A percentile compares a stretch with the other conserved stretches of the same genome.
Evolutionary conservation across 1,140 invertebrate species (phyloP).

Genomic region (Bombus haemorrhoidalis): DNA sequence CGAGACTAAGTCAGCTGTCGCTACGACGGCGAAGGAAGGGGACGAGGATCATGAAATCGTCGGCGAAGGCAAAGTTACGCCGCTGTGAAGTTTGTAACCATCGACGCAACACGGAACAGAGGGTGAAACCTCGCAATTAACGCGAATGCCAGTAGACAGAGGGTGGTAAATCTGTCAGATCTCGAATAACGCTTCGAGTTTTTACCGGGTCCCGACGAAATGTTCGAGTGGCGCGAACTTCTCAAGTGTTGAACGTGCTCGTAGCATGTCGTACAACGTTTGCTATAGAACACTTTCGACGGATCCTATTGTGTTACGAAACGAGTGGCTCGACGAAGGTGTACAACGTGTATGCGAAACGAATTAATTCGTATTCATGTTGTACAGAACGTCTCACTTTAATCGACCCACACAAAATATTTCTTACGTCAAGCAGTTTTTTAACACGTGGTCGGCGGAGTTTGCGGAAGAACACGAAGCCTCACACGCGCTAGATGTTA

Average conservation of each 20-base stretch:
- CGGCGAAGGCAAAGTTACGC: neutral
- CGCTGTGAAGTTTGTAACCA: neutral
- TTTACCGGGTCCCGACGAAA: neutral
- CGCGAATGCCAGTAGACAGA: neutral
- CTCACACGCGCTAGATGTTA: too few species aligned
- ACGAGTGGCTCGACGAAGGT: too few species aligned
- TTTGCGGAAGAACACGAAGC: too few species aligned
- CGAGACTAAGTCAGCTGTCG: neutral
- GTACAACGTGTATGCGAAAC: neutral
- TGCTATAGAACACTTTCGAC: neutral
- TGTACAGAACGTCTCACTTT: neutral
- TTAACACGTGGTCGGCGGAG: too few species aligned
- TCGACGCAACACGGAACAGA: neutral
- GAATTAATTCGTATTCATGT: neutral
- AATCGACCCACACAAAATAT: neutral
- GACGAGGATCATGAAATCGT: neutral
- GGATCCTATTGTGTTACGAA: neutral
- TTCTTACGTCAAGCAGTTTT: too few species aligned
- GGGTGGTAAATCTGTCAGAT: slow-evolving; percentile 6
- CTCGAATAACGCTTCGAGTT: slow-evolving; percentile 13
- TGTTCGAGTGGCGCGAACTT: neutral
- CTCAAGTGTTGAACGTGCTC: neutral
- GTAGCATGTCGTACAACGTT: neutral
- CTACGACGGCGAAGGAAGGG: too few species aligned
- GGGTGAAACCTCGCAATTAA: slow-evolving; percentile 1